Evolutionary conservation across 2,888 invertebrate genomes (phyloP).

Genomic region (Lamellibrachia satsuma): DNA sequence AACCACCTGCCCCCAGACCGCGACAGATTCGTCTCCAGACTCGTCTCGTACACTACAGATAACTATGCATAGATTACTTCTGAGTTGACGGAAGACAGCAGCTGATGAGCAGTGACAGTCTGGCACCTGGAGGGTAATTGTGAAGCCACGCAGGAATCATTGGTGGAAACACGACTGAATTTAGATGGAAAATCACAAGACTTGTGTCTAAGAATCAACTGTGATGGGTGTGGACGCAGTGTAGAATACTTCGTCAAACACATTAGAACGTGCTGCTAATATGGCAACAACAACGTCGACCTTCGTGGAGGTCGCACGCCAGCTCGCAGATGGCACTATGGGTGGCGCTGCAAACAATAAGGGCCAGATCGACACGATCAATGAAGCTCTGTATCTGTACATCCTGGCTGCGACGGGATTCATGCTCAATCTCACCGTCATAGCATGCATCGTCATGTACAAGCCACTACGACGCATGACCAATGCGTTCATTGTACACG

Average conservation of each 20-base stretch:
- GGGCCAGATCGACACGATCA: slow-evolving; percentile 40
- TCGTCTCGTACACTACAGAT: not conserved
- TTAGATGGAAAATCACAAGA: not conserved
- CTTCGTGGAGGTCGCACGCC: not conserved
- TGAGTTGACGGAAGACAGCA: no score
- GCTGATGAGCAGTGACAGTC: not conserved
- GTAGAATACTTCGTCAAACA: not conserved
- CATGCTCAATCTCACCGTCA: slow-evolving; percentile 57
- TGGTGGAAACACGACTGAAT: not conserved
- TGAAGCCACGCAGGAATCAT: not conserved
- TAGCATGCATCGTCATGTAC: slow-evolving; percentile 55
- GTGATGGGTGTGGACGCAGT: not conserved
- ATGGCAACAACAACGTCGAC: not conserved
- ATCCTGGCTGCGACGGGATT: slow-evolving; percentile 59
- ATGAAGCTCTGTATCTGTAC: slow-evolving; percentile 62
- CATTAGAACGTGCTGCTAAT: not conserved
- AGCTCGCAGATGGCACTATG: not conserved
- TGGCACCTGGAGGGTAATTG: not conserved
- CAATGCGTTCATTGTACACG: slow-evolving; percentile 64
- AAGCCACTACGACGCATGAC: slow-evolving; percentile 59
- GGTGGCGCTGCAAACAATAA: not conserved
- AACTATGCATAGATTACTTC: not conserved
- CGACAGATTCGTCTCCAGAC: not conserved
- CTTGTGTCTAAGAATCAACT: not conserved
- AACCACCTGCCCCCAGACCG: not conserved